Base-by-base conservation (phyloP, 2,888 invertebrate species). In the Eupithecia vulgata region DNA sequence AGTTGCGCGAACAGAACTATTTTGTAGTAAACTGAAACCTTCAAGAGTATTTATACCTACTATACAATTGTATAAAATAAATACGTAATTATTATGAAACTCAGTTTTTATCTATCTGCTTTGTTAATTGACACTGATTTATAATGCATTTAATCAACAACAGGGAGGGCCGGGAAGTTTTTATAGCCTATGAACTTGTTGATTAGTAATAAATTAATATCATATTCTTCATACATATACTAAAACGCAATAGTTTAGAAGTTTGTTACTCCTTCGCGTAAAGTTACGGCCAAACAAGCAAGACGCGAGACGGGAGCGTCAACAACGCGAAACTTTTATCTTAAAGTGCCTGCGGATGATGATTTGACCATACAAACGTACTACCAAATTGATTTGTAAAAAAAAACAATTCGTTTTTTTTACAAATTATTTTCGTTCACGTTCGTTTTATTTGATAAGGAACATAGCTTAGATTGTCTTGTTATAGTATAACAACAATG, bases 121-220 rank as follows among this genome's bases (percentile, higher is more conserved):
- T 61, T 1, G 17, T 34, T 34, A 34, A 61, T 34, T 61, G 61
- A 61, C 34, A 61, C 17, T 61, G 61, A 61, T 61, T 61, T 61
- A 61, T 34, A 61, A 34, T 61, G 61, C 8, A 34, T 34, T 34
- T 34, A 30, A 61, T 61, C 17, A 30, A 30, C 15, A 59, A 25
- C 10, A 34, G 17, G 34, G 61, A 12, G 34, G 61, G 34, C 34
- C 15, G 17, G 34, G 61, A 61, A 34, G 17, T 65, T 52, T 61
- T 48, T 62, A 70, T 52, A 45, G 15, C 48, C 21, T 59, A 61
- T 71, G 61, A 74, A 66, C 68, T 68, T 48, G 25, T 45, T n/a
- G 10, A 70, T 62, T 64, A 71, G 48, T 6, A 65, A 57, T 64
- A 52, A n/a, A 67, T 67, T 25, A 34, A 52, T 68, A 25, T n/a